A percentile compares a stretch with the other conserved stretches of the same genome.
Evolutionary conservation across 2,888 invertebrate genomes (phyloP).

Genomic region (Nemapogon koenigi): DNA sequence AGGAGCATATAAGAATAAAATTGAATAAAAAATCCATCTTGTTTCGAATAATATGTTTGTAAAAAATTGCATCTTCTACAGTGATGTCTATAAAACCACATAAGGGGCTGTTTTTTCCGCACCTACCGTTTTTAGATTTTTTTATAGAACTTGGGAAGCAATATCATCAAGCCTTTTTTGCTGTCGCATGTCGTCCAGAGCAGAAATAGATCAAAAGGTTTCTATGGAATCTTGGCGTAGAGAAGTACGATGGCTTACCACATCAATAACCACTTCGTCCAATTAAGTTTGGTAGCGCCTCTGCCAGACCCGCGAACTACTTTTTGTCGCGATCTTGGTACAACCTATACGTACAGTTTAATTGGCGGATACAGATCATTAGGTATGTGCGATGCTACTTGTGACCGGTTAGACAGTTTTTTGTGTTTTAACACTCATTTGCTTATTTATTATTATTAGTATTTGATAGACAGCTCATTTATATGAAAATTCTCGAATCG

Average conservation of each 20-base stretch:
- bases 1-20: too few species aligned
- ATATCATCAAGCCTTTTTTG: conserved; percentile 29
- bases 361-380: conserved; percentile 57
- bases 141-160: conserved; percentile 13
- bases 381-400: conserved; percentile 32
- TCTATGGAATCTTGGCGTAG: conserved; percentile 19
- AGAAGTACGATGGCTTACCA: conserved; percentile 20
- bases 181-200: conserved; percentile 17
- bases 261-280: conserved; percentile 41
- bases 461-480: too few species aligned
- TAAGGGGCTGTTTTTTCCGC: conserved; percentile 5
- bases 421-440: conserved; percentile 16
- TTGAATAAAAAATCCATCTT: too few species aligned
- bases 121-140: conserved; percentile 5
- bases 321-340: conserved; percentile 35
- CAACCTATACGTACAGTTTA: conserved; percentile 25
- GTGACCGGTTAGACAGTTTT: conserved; percentile 25
- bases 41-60: too few species aligned
- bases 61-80: too few species aligned
- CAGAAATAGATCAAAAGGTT: conserved; percentile 31
- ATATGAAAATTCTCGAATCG: too few species aligned
- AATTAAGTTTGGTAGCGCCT: conserved; percentile 62
- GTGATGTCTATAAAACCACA: too few species aligned
- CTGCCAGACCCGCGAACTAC: conserved; percentile 37
- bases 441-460: too few species aligned